A percentile compares a stretch with the other conserved stretches of the same genome.
Conservation (phyloP, 2,797 vertebrate genomes). For the Sebastes itinus region DNA sequence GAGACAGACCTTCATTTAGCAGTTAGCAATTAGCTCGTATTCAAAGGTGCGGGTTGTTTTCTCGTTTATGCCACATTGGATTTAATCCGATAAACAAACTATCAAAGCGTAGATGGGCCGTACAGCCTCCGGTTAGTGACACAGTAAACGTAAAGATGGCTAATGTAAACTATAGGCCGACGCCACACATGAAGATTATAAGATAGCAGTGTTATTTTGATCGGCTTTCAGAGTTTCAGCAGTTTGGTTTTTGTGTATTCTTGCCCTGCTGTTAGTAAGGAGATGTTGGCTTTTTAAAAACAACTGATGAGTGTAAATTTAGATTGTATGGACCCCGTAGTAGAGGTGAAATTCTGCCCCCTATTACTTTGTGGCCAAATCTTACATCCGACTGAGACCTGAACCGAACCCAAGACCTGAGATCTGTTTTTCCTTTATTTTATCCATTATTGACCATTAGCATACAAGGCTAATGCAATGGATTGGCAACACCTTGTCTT, state of each 20-base stretch:
- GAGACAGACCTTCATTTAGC: neutral
- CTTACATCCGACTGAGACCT: neutral
- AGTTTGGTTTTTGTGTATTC: too few relatives aligned
- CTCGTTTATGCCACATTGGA: neutral
- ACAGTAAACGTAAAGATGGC: neutral
- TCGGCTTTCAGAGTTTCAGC: too few relatives aligned
- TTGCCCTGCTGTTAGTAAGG: too few relatives aligned
- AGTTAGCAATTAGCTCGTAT: too few relatives aligned
- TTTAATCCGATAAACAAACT: neutral
- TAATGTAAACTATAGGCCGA: neutral
- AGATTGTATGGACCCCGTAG: neutral
- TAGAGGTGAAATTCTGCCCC: neutral
- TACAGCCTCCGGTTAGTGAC: neutral
- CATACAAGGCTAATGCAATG: neutral
- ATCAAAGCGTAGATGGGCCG: neutral
- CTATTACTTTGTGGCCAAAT: neutral
- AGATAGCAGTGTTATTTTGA: neutral
- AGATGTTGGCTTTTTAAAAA: neutral
- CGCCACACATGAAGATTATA: neutral
- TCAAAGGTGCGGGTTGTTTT: neutral
- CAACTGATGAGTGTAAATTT: neutral
- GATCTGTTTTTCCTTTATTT: neutral
- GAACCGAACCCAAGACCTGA: neutral
- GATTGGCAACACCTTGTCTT: neutral
- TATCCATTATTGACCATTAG: neutral